Evolutionary conservation across 2,888 invertebrate species (phyloP), one percentile per base, ranked within the genome.

Genomic region (Blastobasis lacticolella): DNA sequence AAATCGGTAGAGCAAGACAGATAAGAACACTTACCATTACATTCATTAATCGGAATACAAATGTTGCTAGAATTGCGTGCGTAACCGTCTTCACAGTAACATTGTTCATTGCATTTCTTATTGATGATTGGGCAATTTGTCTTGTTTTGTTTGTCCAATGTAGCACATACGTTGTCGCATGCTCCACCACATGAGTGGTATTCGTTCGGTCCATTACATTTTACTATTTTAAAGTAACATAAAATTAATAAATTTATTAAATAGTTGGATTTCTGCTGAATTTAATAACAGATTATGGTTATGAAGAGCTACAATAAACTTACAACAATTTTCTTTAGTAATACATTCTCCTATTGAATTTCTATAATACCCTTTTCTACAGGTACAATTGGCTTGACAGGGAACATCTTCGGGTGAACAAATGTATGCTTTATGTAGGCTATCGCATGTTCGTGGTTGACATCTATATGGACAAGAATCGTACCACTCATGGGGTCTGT

Each of bases 121-220:
- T 73, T 76, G 0, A 58, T 3, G 6, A 73, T 71, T 2, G 71
- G 73, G 48, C 78, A 79, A 51, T 60, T 59, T 5, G 68, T 66
- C 51, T 70, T 67, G 49, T 65, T 75, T 45, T 71, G 64, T 52
- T 56, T 49, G 4, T 59, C 53, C 5, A 78, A 42, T 6, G 66
- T 75, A 0, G 60, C 58, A 49, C 79, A 79, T 0, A 68, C 72
- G 38, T 74, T 80, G 52, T 80, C 79, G 49, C 79, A 78, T 0
- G 68, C 72, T 6, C 64, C 57, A 1, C 71, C 72, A 51, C 77
- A 78, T 1, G 64, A 55, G 52, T 60, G 75, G 47, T 62, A 71
- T 54, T 74, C 75, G 50, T 71, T 49, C 0, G 56, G 57, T 5
- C 71, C 71, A 4, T 36, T 53, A 51, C 73, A 74, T 57, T 60